Evolutionary conservation across 2,888 invertebrate species (phyloP), one percentile per base, ranked within the genome.

Genomic region (Netelia virgata): DNA sequence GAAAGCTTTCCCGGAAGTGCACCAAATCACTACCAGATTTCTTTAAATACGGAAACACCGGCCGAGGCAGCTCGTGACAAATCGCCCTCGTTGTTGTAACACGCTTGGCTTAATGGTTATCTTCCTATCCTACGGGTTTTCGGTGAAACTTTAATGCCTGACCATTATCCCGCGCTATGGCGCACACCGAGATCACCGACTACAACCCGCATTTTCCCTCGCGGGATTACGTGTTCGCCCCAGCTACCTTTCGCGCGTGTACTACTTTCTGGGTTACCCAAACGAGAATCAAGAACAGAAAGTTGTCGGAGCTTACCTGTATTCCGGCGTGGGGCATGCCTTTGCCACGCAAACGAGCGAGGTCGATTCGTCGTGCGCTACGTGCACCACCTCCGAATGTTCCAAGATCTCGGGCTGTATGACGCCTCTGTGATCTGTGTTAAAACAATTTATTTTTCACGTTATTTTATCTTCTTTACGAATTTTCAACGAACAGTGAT

Each of bases 341-440:
- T 96, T 96, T n/a, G 97, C 96, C 63, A 97, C 96, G 94, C 97
- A 97, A 84, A 97, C 95, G 87, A 97, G 94, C 77, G 97, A 96
- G 6, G 96, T 96, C 75, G 96, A 96, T 92, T 96, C 96, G 88
- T 97, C 97, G 92, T 96, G 96, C 70, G 96, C 95, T 68, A 96
- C 96, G 88, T 96, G 95, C 43, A 97, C 95, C 87, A 95, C 95
- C 73, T 95, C 95, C 66, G 96, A 96, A 93, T 96, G 96, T 91
- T 96, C 96, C 87, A 97, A 95, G 88, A 97, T 96, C 87, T 95
- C 95, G 43, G 97, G 97, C 75, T 96, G 95, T 90, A 96, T 95
- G 90, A 96, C 96, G 76, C 96, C 96, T 91, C 96, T 95, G 93
- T 96, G 96, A 91, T 97, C 97, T 96, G 94, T 63, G 18, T 36